A percentile compares a stretch with the other conserved stretches of the same genome.
Conservation (phyloP, 1,140 invertebrate genomes). For the Diuraphis noxia region DNA sequence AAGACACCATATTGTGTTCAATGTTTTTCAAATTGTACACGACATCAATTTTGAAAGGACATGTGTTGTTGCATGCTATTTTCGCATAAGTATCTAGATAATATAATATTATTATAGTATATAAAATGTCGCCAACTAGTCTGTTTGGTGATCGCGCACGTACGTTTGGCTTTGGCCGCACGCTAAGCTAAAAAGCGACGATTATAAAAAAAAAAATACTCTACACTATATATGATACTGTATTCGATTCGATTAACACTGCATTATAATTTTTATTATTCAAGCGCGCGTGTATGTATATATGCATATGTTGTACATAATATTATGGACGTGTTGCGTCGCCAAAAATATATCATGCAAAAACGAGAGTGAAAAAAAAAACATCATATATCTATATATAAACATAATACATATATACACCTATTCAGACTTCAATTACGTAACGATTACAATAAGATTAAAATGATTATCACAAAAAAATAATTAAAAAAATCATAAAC, state of each 20-base stretch:
- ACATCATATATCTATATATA: not conserved
- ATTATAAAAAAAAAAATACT: not conserved
- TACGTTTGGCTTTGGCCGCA: not conserved
- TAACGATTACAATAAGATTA: conserved; percentile 10
- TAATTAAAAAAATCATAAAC: not conserved
- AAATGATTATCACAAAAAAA: conserved; percentile 2
- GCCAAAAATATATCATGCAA: not conserved
- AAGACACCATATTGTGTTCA: not conserved
- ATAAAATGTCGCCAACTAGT: not conserved
- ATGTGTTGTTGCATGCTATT: not conserved
- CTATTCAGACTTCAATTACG: not conserved
- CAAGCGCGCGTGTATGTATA: not conserved
- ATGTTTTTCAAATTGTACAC: not conserved
- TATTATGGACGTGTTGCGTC: not conserved
- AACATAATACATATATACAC: not conserved
- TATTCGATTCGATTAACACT: not conserved
- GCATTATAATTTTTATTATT: not conserved
- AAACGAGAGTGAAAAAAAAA: not conserved
- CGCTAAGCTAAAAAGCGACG: not conserved
- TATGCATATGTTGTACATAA: not conserved
- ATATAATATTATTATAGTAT: not conserved
- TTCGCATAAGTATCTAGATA: not conserved
- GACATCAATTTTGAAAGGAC: not conserved
- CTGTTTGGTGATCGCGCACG: not conserved
- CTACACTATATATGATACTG: not conserved